These are phyloP conservation scores for Sphaerophoria rueppellii DNA, from an alignment of 2,888 invertebrate genomes.

Conservation along the genomic window DNA sequence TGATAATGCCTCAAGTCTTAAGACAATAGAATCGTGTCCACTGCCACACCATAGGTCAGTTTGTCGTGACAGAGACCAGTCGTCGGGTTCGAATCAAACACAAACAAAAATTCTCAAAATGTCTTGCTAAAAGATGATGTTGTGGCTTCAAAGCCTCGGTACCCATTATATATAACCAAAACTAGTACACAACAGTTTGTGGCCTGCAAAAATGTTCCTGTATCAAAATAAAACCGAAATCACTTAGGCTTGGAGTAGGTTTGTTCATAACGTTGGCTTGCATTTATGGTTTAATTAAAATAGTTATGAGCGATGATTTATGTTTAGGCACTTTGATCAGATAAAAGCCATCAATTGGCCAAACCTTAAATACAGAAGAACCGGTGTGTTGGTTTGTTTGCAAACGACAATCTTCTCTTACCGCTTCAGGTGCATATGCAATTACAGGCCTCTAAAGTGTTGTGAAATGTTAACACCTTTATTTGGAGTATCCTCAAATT, in stretches of 20 bases:
- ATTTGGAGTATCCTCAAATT: no score
- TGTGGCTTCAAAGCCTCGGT: not conserved
- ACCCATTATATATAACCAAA: not conserved
- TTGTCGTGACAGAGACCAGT: constrained; percentile 54
- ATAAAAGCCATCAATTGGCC: constrained; percentile 34
- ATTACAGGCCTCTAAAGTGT: no score
- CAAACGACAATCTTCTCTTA: no score
- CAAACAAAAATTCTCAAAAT: constrained; percentile 2
- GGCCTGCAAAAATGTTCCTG: constrained; percentile 35
- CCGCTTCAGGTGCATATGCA: no score
- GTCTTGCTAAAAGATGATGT: constrained; percentile 5
- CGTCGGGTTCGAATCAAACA: not conserved
- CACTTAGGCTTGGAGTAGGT: constrained; percentile 18
- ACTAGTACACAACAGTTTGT: constrained; percentile 34
- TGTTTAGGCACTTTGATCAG: constrained; percentile 43
- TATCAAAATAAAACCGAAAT: constrained; percentile 5
- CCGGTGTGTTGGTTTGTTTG: no score
- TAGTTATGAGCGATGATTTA: constrained; percentile 49
- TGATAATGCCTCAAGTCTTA: constrained; percentile 29
- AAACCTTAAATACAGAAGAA: constrained; percentile 29
- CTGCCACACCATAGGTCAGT: not conserved
- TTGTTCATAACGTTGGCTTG: constrained; percentile 23
- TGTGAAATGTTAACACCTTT: no score
- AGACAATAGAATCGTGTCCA: constrained; percentile 58
- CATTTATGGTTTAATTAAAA: constrained; percentile 60